Conservation (phyloP, 2,113 vertebrate species). For the Arizona elegans region DNA sequence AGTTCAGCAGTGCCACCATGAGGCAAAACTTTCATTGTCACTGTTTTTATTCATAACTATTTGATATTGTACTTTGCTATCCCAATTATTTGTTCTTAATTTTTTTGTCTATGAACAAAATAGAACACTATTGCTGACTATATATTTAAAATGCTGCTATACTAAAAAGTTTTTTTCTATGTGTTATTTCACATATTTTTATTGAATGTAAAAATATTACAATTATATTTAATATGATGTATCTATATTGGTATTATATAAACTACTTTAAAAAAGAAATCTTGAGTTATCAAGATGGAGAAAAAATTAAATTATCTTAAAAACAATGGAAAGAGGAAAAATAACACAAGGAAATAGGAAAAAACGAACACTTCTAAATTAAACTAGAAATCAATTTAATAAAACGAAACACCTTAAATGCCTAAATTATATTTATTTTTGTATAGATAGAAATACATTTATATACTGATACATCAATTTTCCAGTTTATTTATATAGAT, state of each 20-base stretch:
- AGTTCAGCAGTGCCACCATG: constrained; percentile 64
- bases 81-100: neutral
- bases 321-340: neutral
- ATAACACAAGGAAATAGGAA: neutral
- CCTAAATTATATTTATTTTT: neutral
- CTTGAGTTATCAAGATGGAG: neutral
- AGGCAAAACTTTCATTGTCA: constrained; percentile 30
- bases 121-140: neutral
- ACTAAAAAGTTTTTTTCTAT: neutral
- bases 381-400: neutral
- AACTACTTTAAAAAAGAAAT: neutral
- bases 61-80: neutral
- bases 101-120: neutral
- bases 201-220: neutral
- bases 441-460: neutral
- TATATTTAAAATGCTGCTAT: neutral
- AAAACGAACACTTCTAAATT: neutral
- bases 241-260: neutral
- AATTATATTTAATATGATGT: neutral
- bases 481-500: neutral
- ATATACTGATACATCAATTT: neutral
- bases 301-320: neutral
- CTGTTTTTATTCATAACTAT: neutral
- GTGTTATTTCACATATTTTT: neutral
- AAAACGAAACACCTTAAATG: neutral